Evolutionary conservation across 2,888 invertebrate genomes (phyloP).

Genomic region (Aspidiotus rigidus): DNA sequence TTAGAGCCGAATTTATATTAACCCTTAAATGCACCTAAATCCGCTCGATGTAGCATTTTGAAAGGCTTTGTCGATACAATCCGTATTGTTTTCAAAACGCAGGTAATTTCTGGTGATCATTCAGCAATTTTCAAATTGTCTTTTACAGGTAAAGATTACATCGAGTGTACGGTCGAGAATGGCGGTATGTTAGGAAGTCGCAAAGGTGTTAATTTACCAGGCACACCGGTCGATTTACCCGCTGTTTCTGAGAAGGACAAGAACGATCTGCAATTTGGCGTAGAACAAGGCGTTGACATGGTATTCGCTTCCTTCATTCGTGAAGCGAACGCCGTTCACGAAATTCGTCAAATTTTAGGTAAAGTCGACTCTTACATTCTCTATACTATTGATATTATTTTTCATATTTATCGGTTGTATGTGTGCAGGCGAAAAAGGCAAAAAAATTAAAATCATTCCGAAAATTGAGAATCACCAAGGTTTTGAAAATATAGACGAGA

Average conservation of each 20-base stretch:
- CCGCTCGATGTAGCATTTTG: too few species aligned
- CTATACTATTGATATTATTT: not conserved
- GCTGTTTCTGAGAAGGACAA: constrained; percentile 96
- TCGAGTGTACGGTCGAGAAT: constrained; percentile 83
- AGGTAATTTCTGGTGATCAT: not conserved
- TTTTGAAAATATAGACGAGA: constrained; percentile 85
- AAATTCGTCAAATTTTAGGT: constrained; percentile 75
- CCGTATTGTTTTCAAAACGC: too few species aligned
- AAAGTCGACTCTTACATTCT: constrained; percentile 36
- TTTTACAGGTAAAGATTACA: constrained; percentile 47
- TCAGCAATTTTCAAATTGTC: not conserved
- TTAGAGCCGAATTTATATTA: too few species aligned
- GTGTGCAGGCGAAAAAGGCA: constrained; percentile 61
- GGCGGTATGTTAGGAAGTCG: constrained; percentile 88
- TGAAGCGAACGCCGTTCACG: constrained; percentile 77
- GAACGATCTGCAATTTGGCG: constrained; percentile 81
- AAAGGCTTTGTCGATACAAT: too few species aligned
- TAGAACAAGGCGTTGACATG: constrained; percentile 87
- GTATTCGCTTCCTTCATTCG: constrained; percentile 97
- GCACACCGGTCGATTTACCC: constrained; percentile 88
- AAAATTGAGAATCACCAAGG: constrained; percentile 99
- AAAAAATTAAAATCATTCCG: constrained; percentile 88
- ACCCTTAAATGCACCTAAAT: too few species aligned
- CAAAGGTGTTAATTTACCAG: constrained; percentile 95
- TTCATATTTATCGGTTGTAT: too few species aligned